Conservation (phyloP, 2,113 vertebrate species). For the Nettapus auritus region DNA sequence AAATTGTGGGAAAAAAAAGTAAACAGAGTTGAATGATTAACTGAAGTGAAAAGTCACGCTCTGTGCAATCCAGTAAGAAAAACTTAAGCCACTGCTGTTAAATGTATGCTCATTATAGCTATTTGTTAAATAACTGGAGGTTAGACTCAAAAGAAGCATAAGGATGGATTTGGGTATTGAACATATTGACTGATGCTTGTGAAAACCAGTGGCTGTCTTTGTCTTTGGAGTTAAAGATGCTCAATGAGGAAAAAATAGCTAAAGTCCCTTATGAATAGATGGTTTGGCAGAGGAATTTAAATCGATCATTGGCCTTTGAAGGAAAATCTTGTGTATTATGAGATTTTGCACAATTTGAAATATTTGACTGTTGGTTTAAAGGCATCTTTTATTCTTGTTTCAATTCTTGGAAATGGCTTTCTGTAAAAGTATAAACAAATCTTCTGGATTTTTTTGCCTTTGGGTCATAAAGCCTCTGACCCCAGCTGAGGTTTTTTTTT, state of each 20-base stretch:
- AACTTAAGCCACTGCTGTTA: not conserved
- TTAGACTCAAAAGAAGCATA: not conserved
- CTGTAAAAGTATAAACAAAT: not conserved
- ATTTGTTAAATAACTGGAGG: not conserved
- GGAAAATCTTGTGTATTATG: not conserved
- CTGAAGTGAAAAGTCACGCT: not conserved
- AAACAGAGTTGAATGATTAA: not conserved
- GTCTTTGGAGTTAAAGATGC: not conserved
- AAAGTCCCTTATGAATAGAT: not conserved
- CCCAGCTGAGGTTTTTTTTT: not conserved
- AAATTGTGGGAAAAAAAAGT: not conserved
- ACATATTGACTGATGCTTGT: not conserved
- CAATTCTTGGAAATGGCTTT: not conserved
- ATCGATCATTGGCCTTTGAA: not conserved
- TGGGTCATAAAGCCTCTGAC: not conserved
- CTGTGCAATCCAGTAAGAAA: not conserved
- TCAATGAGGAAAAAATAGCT: not conserved
- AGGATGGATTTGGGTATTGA: not conserved
- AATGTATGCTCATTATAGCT: not conserved
- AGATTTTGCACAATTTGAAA: not conserved
- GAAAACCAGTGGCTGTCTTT: not conserved
- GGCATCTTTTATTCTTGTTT: not conserved
- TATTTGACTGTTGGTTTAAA: not conserved
- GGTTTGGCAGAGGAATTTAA: not conserved
- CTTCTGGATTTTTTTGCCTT: not conserved